Base-by-base conservation (phyloP, 2,113 vertebrate genomes). In the Prunella himalayana region DNA sequence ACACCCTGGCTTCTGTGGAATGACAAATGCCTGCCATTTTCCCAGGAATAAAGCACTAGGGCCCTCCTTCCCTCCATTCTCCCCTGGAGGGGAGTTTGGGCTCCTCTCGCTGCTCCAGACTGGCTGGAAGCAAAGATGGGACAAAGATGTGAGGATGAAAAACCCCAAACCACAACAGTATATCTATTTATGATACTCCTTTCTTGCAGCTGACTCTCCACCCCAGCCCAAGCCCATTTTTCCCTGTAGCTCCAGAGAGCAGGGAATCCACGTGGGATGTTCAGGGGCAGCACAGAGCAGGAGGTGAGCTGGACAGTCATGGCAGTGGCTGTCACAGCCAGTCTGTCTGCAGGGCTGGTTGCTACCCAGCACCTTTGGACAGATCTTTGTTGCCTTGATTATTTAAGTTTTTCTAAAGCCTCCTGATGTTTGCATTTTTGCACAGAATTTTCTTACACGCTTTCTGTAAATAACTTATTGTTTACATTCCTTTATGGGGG, bases 241-340 rank as follows among this genome's bases (percentile, higher is more conserved):
- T 56, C 31, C 33, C 54, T 77, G 39, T 15, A 63, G 13, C 35
- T n/a, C n/a, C 53, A 53, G 21, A 45, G 33, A 21, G 31, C 41
- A 51, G n/a, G 15, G 18, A 78, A 51, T 16, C 30, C 7, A 1
- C 1, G 0, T 4, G 42, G 76, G 18, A 19, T 25, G 27, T 31
- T 60, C 59, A 53, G 31, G 10, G 59, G 24, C n/a, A 28, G 17
- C 4, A 3, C n/a, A 42, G 54, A 65, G 1, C 15, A 63, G 47
- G 15, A 30, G 64, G 51, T 9, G 68, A 78, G 31, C 80, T 77
- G 35, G 65, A 51, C 24, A 79, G 31, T 7, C 4, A 1, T 0
- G 4, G 44, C 24, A 64, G 70, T 2, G 60, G 21, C 49, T 65
- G 31, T 20, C 57, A 76, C 63, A 64, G 13, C 11, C 7, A 3